phyloP scores from a whole-genome alignment of 2,797 vertebrate species.

The Chelmon rostratus region DNA sequence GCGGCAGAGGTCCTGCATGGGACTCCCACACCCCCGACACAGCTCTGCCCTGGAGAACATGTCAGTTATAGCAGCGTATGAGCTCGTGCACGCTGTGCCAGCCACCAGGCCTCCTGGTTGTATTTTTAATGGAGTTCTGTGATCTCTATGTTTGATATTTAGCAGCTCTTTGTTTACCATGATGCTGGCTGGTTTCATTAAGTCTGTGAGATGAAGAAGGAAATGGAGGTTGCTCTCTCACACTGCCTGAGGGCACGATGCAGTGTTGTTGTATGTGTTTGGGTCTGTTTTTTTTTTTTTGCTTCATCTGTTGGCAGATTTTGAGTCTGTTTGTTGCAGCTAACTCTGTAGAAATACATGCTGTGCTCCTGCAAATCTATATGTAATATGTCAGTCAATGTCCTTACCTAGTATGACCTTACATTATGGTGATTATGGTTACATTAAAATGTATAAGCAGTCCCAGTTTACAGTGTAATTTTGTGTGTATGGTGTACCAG shows the following conservation, averaged over 20 bases:
- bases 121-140: constrained; percentile 42
- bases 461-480: no score
- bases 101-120: constrained; percentile 2
- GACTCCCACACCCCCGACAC: not conserved
- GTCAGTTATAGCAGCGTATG: not conserved
- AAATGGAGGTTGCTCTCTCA: constrained; percentile 20
- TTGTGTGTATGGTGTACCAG: no score
- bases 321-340: not conserved
- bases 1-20: not conserved
- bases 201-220: constrained; percentile 16
- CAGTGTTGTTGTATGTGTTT: not conserved
- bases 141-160: constrained; percentile 26
- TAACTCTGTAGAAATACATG: not conserved
- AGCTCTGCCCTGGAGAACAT: constrained; percentile 14
- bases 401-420: not conserved
- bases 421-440: not conserved
- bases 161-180: constrained; percentile 8
- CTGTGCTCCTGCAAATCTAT: not conserved
- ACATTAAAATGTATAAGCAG: not conserved
- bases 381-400: not conserved
- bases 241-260: constrained; percentile 2
- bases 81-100: not conserved
- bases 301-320: not conserved
- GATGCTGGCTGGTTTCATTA: constrained; percentile 19
- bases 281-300: not conserved